Percentiles rank a stretch among this genome's conserved stretches.
Conservation (phyloP, 2,113 vertebrate genomes). For the Orycteropus afer region DNA sequence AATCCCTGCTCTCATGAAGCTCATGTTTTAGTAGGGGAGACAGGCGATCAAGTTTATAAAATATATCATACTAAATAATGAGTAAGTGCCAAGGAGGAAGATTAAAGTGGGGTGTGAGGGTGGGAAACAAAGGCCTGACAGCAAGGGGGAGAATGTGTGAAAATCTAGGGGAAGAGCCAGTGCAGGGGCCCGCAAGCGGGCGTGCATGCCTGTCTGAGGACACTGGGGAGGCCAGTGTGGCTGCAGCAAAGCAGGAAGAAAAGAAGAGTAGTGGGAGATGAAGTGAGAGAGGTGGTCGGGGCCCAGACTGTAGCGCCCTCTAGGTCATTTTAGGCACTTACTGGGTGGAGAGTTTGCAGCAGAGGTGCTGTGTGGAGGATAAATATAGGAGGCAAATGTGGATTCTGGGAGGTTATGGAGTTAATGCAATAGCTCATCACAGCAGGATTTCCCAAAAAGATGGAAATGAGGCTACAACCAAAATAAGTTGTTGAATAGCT, state of each 20-base stretch:
- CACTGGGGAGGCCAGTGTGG: accelerated
- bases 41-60: neutral
- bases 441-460: neutral
- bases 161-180: neutral
- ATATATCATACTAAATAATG: neutral
- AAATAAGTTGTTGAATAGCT: neutral
- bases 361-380: neutral
- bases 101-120: neutral
- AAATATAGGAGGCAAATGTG: neutral
- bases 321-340: neutral
- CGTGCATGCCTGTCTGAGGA: accelerated
- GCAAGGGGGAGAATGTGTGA: neutral
- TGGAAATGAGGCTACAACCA: neutral
- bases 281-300: neutral
- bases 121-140: neutral
- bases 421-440: neutral
- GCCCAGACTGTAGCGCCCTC: neutral
- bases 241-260: neutral
- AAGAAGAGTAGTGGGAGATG: too few relatives aligned
- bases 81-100: neutral
- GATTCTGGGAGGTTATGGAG: neutral
- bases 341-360: neutral
- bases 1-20: neutral
- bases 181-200: neutral
- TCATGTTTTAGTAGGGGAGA: neutral